Conservation (phyloP, 2,113 vertebrate genomes). For the Regulus satrapa region DNA sequence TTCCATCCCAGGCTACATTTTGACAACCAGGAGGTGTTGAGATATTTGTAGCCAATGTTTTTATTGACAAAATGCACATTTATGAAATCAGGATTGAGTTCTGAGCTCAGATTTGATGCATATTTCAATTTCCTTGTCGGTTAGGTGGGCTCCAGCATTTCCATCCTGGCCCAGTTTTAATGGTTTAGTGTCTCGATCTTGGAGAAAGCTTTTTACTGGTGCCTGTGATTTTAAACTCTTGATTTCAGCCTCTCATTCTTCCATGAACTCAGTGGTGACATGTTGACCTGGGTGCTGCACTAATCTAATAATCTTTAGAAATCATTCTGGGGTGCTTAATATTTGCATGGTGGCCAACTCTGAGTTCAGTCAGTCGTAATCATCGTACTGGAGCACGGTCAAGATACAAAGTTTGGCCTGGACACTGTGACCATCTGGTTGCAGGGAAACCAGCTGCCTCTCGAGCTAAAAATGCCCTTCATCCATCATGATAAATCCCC, state of each 20-base stretch:
- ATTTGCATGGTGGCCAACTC: background rate
- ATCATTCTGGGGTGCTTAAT: background rate
- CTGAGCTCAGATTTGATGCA: background rate
- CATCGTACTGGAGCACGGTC: slow-evolving; percentile 29
- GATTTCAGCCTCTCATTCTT: background rate
- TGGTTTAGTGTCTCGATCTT: rapidly evolving
- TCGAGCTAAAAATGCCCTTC: slow-evolving; percentile 32
- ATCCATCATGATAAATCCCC: slow-evolving; percentile 34
- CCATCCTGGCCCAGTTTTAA: background rate
- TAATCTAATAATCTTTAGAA: slow-evolving; percentile 29
- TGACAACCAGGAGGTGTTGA: background rate
- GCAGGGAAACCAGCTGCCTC: slow-evolving; percentile 56
- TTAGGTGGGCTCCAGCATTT: background rate
- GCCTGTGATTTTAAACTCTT: background rate
- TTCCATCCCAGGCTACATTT: background rate
- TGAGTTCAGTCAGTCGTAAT: background rate
- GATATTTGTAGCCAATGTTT: background rate
- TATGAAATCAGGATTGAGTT: background rate
- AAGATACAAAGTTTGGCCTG: slow-evolving; percentile 47
- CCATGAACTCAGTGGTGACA: background rate
- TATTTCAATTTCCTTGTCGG: background rate
- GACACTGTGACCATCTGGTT: slow-evolving; percentile 58
- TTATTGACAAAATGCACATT: background rate
- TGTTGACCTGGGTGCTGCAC: background rate
- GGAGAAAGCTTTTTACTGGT: rapidly evolving